Conservation (phyloP, 2,113 vertebrate species). For the Phalacrocorax aristotelis region DNA sequence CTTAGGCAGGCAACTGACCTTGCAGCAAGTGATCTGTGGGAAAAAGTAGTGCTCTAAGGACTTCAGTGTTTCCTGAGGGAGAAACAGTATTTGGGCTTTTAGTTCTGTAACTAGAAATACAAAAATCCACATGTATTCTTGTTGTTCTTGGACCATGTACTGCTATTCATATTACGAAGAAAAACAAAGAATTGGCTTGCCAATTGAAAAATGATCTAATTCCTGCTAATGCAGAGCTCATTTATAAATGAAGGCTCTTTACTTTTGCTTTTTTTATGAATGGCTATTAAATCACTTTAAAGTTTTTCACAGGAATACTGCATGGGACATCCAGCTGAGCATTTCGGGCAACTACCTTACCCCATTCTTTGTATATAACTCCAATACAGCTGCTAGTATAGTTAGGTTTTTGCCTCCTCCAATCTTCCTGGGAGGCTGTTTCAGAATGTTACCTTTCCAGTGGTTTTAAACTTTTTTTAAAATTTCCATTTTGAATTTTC, state of each 20-base stretch:
- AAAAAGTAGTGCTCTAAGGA: not conserved
- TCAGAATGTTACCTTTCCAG: not conserved
- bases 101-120: not conserved
- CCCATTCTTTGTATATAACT: not conserved
- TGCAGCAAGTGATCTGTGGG: not conserved
- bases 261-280: not conserved
- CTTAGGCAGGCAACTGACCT: not conserved
- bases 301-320: not conserved
- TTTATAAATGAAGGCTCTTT: not conserved
- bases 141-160: not conserved
- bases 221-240: not conserved
- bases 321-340: not conserved
- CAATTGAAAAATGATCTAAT: not conserved
- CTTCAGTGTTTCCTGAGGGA: not conserved
- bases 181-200: not conserved
- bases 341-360: not conserved
- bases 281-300: not conserved
- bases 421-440: not conserved
- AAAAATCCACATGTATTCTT: not conserved
- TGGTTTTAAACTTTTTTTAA: not conserved
- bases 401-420: not conserved
- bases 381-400: not conserved
- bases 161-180: not conserved
- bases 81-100: not conserved
- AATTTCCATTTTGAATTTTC: not conserved